Conservation (phyloP, 1,140 invertebrate genomes). For the Vanessa atalanta region DNA sequence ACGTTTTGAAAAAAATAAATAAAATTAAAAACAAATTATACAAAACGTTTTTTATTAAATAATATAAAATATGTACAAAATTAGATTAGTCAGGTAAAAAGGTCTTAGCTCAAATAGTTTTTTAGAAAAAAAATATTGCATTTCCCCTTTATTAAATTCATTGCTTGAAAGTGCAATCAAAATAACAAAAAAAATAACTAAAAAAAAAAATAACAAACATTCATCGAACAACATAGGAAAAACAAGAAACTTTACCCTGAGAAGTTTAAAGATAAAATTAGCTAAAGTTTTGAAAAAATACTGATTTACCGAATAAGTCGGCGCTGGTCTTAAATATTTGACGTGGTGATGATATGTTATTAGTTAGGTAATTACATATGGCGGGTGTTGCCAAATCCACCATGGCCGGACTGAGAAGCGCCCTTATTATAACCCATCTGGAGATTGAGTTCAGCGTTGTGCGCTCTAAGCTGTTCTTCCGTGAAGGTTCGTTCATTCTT, state of each 20-base stretch:
- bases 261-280: constrained; percentile 41
- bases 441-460: constrained; percentile 94
- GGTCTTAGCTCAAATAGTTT: constrained; percentile 15
- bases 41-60: constrained; percentile 31
- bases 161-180: background rate
- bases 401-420: constrained; percentile 91
- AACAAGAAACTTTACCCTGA: constrained; percentile 26
- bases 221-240: constrained; percentile 33
- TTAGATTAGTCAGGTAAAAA: constrained; percentile 36
- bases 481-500: constrained; percentile 96
- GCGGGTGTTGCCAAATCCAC: constrained; percentile 96
- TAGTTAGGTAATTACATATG: constrained; percentile 87
- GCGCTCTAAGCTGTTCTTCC: constrained; percentile 95
- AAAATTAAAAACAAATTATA: background rate
- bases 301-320: constrained; percentile 46
- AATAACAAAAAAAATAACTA: constrained; percentile 13
- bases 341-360: constrained; percentile 23
- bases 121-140: constrained; percentile 12
- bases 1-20: background rate
- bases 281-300: constrained; percentile 50
- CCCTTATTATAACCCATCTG: constrained; percentile 99
- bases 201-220: constrained; percentile 34
- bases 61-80: constrained; percentile 41
- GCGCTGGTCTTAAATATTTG: background rate
- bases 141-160: constrained; percentile 7